A percentile compares a stretch with the other conserved stretches of the same genome.
phyloP scores from a whole-genome alignment of 2,113 vertebrate species.

The Physeter macrocephalus region DNA sequence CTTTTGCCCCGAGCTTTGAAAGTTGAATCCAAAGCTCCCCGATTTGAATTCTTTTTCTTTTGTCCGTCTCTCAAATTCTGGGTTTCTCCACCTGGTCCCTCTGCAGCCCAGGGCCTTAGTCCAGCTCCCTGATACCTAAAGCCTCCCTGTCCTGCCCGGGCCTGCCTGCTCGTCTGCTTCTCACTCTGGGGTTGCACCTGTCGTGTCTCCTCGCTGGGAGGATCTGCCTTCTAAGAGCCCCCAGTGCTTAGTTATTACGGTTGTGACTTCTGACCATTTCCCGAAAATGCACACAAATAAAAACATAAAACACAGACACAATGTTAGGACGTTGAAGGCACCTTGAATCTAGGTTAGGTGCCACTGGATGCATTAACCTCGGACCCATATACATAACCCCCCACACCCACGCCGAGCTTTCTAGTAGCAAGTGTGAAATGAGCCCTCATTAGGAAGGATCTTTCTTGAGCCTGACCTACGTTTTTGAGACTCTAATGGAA shows the following conservation, averaged over 20 bases:
- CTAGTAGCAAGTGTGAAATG: neutral
- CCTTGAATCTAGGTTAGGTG: neutral
- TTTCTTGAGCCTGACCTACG: neutral
- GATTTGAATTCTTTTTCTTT: neutral
- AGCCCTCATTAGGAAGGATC: neutral
- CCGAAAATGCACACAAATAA: neutral
- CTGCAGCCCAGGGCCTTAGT: neutral
- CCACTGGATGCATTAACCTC: neutral
- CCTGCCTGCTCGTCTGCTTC: neutral
- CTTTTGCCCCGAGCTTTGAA: neutral
- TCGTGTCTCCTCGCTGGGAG: neutral
- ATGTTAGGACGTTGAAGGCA: neutral
- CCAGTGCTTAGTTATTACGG: neutral
- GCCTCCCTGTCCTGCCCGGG: accelerated
- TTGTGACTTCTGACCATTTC: neutral
- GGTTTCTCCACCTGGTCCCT: neutral
- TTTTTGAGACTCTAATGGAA: neutral
- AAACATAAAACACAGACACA: neutral
- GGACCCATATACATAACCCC: neutral
- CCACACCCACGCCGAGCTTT: neutral
- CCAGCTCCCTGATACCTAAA: neutral
- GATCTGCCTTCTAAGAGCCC: too few relatives aligned
- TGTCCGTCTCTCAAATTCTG: neutral
- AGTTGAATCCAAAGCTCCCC: neutral
- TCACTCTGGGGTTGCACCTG: accelerated